Evolutionary conservation across 2,797 vertebrate species (phyloP).

Genomic region (Coregonus sp.): DNA sequence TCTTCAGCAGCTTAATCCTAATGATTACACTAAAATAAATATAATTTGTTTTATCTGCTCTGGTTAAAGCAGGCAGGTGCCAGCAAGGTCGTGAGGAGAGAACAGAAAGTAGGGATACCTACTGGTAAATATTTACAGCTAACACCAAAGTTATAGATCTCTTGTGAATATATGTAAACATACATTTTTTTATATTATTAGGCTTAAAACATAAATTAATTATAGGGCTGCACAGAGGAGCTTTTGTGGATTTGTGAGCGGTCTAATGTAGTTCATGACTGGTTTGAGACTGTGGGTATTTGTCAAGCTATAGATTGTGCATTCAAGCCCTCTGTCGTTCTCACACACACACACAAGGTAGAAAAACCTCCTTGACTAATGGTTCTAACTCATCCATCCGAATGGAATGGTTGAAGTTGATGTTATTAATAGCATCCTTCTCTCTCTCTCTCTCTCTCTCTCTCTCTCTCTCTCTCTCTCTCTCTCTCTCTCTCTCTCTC

Average conservation of each 20-base stretch:
- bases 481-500: slow-evolving; percentile 25
- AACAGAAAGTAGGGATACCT: slow-evolving; percentile 42
- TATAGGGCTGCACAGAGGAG: neutral
- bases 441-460: slow-evolving; percentile 3
- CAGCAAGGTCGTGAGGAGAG: slow-evolving; percentile 61
- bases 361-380: neutral
- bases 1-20: slow-evolving; percentile 83
- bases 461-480: slow-evolving; percentile 11
- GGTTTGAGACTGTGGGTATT: neutral
- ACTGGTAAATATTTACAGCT: slow-evolving; percentile 40
- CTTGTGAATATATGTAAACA: neutral
- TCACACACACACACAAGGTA: neutral
- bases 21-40: slow-evolving; percentile 92
- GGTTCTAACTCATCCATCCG: slow-evolving; percentile 40
- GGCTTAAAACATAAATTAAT: neutral
- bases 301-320: neutral
- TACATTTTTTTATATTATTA: neutral
- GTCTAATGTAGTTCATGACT: neutral
- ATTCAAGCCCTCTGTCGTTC: neutral
- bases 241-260: neutral
- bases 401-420: slow-evolving; percentile 40
- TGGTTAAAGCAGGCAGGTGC: slow-evolving; percentile 72
- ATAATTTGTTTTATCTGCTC: slow-evolving; percentile 72
- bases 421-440: slow-evolving; percentile 56
- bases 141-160: neutral